phyloP scores from a whole-genome alignment of 2,888 invertebrate genomes.

The Hecatera dysodea region DNA sequence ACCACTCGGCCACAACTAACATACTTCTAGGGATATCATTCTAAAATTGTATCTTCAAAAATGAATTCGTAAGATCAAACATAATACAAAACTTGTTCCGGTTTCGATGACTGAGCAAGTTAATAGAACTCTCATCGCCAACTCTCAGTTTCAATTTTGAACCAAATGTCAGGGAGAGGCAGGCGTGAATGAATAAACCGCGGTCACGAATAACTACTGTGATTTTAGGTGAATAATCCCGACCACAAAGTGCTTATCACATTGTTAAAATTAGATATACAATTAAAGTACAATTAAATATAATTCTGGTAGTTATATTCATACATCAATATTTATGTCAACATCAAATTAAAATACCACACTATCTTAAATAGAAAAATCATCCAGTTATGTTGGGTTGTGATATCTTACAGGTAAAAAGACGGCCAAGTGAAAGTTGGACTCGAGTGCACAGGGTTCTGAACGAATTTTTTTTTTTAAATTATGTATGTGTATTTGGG shows the following conservation, averaged over 20 bases:
- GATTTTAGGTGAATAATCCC: slow-evolving; percentile 9
- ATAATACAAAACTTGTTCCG: no score
- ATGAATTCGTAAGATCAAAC: no score
- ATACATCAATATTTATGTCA: background rate
- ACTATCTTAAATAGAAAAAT: background rate
- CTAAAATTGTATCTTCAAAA: no score
- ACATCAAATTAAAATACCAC: background rate
- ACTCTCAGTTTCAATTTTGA: background rate
- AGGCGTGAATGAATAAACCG: background rate
- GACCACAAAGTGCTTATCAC: slow-evolving; percentile 5
- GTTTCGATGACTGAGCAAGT: background rate
- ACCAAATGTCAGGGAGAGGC: background rate
- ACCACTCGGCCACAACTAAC: no score
- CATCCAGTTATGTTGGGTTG: no score
- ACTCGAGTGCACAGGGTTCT: no score
- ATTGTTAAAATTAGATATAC: background rate
- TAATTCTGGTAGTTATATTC: background rate
- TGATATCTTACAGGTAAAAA: background rate
- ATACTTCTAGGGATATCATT: no score
- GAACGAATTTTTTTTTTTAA: no score
- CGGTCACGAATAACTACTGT: background rate
- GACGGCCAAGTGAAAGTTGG: no score
- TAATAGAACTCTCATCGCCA: background rate
- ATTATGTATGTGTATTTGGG: no score
- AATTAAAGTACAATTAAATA: background rate